Evolutionary conservation across 2,888 invertebrate genomes (phyloP), one percentile per base, ranked within the genome.

Genomic region (Ochlodes sylvanus): DNA sequence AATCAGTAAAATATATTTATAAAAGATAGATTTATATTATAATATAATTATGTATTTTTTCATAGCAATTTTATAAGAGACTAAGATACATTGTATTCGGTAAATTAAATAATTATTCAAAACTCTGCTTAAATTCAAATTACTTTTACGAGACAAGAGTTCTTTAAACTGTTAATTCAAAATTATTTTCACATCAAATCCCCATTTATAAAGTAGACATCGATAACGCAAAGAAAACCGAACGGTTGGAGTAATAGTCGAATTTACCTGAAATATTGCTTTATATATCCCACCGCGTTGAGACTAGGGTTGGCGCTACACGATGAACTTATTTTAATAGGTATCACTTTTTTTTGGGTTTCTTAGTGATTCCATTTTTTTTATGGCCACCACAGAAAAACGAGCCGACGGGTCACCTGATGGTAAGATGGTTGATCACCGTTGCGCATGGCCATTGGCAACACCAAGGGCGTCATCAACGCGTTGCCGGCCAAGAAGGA

Each of bases 231-330:
- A 67, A 67, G 61, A 67, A 61, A 67, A 67, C 67, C 67, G 61
- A 55, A 17, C 62, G 15, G 56, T 62, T 61, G 68, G 73, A 75
- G 75, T 75, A 75, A 77, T 75, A 73, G 75, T 70, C 73, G 80
- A 79, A 83, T 83, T 85, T 80, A 77, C 79, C 73, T 82, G 78
- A 85, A 82, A 83, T 84, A 85, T 68, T 68, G 56, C 62, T 47
- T 38, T 47, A 62, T 68, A 60, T 67, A 61, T 61, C 54, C 44
- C 21, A 47, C 27, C 21, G 44, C 47, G 56, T 61, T 47, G 50
- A 15, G 54, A 38, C 21, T 61, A 68, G 61, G 68, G 62, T 47
- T 67, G 56, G 5, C 61, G 54, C 34, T 34, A 2, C 9, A 0
- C 21, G 27, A 15, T 10, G 12, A 38, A 38, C 1, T 38, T 14